phyloP scores from a whole-genome alignment of 2,113 vertebrate species.

The Neolamprologus longior region DNA sequence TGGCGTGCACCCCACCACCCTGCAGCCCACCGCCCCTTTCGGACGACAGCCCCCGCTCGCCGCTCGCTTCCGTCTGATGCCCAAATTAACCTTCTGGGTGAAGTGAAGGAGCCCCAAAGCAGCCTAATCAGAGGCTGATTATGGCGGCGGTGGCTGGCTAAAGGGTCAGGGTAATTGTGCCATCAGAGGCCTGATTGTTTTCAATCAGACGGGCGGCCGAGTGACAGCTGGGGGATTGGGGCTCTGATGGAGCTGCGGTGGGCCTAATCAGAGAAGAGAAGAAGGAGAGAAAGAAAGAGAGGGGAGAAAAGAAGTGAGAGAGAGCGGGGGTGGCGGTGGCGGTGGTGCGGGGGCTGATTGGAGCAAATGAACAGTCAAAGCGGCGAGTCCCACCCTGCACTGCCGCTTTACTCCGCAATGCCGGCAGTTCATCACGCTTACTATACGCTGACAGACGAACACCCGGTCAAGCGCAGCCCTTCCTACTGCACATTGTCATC shows the following conservation, averaged over 20 bases:
- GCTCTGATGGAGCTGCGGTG: constrained; percentile 96
- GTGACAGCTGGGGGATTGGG: constrained; percentile 99
- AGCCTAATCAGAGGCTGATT: constrained; percentile 99
- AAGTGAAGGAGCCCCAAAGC: constrained; percentile 99
- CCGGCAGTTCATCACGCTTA: constrained; percentile 21
- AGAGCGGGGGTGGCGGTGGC: constrained; percentile 61
- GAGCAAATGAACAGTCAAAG: constrained; percentile 95
- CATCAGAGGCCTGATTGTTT: constrained; percentile 99
- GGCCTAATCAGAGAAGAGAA: constrained; percentile 95
- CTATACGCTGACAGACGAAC: background rate
- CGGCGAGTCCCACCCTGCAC: constrained; percentile 40
- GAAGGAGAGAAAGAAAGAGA: constrained; percentile 81
- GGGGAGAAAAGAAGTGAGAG: constrained; percentile 74
- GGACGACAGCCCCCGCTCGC: constrained; percentile 80
- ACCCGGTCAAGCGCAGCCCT: background rate
- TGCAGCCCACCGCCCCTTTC: constrained; percentile 10
- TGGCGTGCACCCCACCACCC: constrained; percentile 71
- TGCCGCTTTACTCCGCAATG: constrained; percentile 18
- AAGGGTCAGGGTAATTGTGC: constrained; percentile 99
- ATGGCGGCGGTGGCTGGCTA: constrained; percentile 98
- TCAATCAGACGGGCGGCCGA: constrained; percentile 98
- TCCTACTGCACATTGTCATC: background rate
- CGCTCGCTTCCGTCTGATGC: constrained; percentile 98
- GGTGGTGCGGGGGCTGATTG: constrained; percentile 84
- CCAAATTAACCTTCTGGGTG: constrained; percentile 99